phyloP scores from a whole-genome alignment of 2,797 vertebrate species.

The Hozukius guyotensis region DNA sequence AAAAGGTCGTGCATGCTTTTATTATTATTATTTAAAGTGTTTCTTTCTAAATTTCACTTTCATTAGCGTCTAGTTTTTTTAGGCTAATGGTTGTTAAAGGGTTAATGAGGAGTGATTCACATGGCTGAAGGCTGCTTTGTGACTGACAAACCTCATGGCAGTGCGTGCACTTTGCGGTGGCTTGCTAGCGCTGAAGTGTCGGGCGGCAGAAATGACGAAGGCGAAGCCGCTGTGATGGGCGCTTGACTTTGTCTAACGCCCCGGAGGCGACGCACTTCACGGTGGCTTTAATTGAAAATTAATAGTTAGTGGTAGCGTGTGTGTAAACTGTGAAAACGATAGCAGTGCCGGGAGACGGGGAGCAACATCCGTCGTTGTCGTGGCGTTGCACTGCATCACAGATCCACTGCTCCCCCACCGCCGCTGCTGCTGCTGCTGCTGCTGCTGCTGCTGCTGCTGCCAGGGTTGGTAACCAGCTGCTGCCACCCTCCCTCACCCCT shows the following conservation, averaged over 20 bases:
- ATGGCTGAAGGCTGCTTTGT: not conserved
- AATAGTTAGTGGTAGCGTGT: constrained; percentile 85
- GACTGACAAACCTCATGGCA: constrained; percentile 26
- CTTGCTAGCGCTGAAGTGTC: constrained; percentile 79
- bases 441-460: constrained; percentile 59
- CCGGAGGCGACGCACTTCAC: constrained; percentile 89
- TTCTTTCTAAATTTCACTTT: not conserved
- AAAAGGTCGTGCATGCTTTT: not conserved
- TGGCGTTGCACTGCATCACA: constrained; percentile 27
- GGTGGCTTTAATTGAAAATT: constrained; percentile 97
- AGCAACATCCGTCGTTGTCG: constrained; percentile 72
- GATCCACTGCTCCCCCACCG: constrained; percentile 23
- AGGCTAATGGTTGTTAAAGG: not conserved
- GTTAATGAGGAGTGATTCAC: constrained; percentile 27
- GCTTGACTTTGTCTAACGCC: constrained; percentile 88
- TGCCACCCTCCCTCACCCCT: constrained; percentile 59
- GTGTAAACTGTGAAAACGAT: constrained; percentile 90
- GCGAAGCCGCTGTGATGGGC: constrained; percentile 84
- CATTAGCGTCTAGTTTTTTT: not conserved
- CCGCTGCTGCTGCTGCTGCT: constrained; percentile 38
- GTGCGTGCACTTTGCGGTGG: constrained; percentile 80
- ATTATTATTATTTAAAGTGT: not conserved
- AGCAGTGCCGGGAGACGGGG: constrained; percentile 88
- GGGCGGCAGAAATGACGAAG: constrained; percentile 77
- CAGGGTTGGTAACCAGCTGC: constrained; percentile 72